A percentile compares a stretch with the other conserved stretches of the same genome.
Evolutionary conservation across 2,888 invertebrate genomes (phyloP).

Genomic region (Eupithecia inturbata): DNA sequence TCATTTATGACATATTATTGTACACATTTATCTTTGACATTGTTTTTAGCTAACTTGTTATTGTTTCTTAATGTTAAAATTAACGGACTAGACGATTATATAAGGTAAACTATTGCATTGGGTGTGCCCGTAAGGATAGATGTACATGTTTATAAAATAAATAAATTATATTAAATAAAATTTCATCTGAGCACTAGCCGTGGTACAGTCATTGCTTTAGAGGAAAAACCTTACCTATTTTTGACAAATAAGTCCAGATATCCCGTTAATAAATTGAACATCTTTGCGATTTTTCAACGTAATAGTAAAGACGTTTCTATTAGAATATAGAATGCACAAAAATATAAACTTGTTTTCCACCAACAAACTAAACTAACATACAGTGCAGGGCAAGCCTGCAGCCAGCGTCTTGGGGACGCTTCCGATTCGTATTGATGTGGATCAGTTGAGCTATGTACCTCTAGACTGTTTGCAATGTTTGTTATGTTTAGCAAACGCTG

Average conservation of each 20-base stretch:
- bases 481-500: no score
- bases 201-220: not conserved
- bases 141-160: no score
- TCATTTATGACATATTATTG: no score
- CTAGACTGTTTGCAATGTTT: no score
- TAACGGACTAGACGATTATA: no score
- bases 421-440: not conserved
- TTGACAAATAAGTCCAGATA: not conserved
- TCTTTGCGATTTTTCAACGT: not conserved
- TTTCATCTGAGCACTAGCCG: constrained; percentile 2
- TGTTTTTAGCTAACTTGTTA: no score
- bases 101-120: no score
- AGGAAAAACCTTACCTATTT: not conserved
- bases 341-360: not conserved
- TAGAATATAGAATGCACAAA: not conserved
- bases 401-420: not conserved
- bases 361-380: no score
- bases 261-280: not conserved
- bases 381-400: not conserved
- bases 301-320: not conserved
- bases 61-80: no score
- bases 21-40: no score
- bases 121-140: no score
- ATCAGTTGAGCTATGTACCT: not conserved
- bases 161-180: no score